Evolutionary conservation across 35 echinoderm and acorn worm genomes (phyloP), one percentile per base, ranked within the genome.

Genomic region (Patiria miniata): DNA sequence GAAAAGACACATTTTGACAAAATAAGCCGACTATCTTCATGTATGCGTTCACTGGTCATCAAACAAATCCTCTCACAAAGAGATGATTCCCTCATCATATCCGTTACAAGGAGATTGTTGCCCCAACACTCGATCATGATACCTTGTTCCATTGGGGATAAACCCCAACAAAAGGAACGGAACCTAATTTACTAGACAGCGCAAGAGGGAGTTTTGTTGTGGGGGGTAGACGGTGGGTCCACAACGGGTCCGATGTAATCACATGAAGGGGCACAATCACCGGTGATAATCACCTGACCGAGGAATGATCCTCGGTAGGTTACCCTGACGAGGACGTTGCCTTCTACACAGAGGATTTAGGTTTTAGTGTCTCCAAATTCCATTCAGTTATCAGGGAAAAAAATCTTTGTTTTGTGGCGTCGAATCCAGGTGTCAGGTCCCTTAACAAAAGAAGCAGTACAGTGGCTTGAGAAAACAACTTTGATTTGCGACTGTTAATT

Each of bases 241-340:
- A 73, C 65, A 73, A 73, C 65, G 65, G 65, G 65, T 10, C 42
- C 26, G 65, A 34, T 73, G 65, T 73, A 73, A 73, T 73, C 65
- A 2, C 65, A 73, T 73, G 65, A 73, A 18, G 34, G 26, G 19
- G 34, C 65, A 73, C 65, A 73, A 73, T 73, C 65, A 10, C 65
- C 30, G 65, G 65, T 73, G 65, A 73, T 73, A 28, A 73, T 73
- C 65, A 73, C n/a, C n/a, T n/a, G n/a, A n/a, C 65, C 65, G 23
- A 73, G 65, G 15, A 9, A 36, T 10, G 65, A 36, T 30, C 34
- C 42, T 47, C 42, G 42, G 42, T 47, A 6, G 4, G 26, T 34
- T 73, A 73, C 65, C 30, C 34, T 36, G 26, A 14, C 65, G 65
- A 73, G 65, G 65, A 73, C 65, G 34, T 73, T 34, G 8, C 29